Conservation (phyloP, 2,113 vertebrate genomes). For the Stercorarius parasiticus region DNA sequence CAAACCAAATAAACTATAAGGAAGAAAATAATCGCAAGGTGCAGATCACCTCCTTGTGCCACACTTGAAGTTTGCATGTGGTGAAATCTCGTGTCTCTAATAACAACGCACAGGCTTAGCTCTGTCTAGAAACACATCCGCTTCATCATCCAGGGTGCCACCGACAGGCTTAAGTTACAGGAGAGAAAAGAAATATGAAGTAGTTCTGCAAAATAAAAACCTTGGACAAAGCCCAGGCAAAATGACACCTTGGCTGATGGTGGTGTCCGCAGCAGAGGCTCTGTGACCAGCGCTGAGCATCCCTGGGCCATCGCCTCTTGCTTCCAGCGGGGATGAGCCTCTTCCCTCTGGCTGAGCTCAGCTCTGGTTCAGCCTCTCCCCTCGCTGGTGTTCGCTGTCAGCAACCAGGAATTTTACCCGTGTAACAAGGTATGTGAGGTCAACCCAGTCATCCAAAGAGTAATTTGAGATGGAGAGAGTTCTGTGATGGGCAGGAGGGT, state of each 20-base stretch:
- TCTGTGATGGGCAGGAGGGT: background rate
- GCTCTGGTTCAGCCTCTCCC: background rate
- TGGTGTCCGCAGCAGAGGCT: accelerated
- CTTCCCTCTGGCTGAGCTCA: background rate
- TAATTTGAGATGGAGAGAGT: background rate
- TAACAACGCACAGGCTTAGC: background rate
- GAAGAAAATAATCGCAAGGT: background rate
- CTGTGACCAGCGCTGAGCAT: background rate
- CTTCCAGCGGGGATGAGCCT: background rate
- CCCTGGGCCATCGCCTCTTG: background rate
- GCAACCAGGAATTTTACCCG: background rate
- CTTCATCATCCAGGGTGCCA: background rate
- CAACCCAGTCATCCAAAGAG: accelerated
- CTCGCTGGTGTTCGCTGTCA: background rate
- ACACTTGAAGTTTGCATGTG: background rate
- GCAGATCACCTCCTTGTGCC: background rate
- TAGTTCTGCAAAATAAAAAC: background rate
- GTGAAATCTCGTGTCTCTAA: background rate
- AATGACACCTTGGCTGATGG: background rate
- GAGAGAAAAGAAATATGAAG: background rate
- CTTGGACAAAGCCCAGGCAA: background rate
- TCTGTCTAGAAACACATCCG: background rate
- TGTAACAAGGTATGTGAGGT: background rate
- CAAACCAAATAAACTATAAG: background rate
- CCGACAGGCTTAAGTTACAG: background rate